Evolutionary conservation across 2,113 vertebrate genomes (phyloP).

Genomic region (Ctenomys sociabilis): DNA sequence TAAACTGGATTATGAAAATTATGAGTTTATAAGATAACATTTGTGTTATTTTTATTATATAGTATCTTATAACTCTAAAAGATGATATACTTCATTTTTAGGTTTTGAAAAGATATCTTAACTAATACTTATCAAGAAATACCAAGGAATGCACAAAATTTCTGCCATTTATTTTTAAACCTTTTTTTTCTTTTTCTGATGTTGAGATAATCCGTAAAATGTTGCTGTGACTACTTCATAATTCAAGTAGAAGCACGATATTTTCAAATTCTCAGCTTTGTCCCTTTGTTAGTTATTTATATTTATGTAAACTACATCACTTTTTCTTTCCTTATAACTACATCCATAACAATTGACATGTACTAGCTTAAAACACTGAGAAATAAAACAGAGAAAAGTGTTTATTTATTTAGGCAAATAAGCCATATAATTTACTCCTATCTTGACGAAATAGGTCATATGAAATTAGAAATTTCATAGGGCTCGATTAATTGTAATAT

Average conservation of each 20-base stretch:
- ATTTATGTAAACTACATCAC: background rate
- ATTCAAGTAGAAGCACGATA: too few relatives aligned
- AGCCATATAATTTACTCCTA: background rate
- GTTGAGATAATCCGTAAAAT: too few relatives aligned
- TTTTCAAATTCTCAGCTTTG: too few relatives aligned
- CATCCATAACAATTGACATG: background rate
- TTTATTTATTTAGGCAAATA: background rate
- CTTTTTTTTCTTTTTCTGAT: too few relatives aligned
- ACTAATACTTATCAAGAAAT: background rate
- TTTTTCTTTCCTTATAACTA: background rate
- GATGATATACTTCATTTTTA: background rate
- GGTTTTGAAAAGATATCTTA: background rate
- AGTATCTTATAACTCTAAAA: background rate
- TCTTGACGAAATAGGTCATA: background rate
- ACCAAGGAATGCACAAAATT: too few relatives aligned
- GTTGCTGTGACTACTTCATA: too few relatives aligned
- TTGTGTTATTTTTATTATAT: background rate
- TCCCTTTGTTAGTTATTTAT: too few relatives aligned
- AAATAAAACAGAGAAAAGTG: background rate
- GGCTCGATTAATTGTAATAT: background rate
- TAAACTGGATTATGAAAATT: slow-evolving; percentile 14
- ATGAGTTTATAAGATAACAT: background rate
- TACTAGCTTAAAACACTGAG: background rate
- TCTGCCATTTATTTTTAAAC: too few relatives aligned
- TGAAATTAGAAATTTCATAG: background rate